Evolutionary conservation across 2,888 invertebrate genomes (phyloP).

Genomic region (Nymphalis urticae): DNA sequence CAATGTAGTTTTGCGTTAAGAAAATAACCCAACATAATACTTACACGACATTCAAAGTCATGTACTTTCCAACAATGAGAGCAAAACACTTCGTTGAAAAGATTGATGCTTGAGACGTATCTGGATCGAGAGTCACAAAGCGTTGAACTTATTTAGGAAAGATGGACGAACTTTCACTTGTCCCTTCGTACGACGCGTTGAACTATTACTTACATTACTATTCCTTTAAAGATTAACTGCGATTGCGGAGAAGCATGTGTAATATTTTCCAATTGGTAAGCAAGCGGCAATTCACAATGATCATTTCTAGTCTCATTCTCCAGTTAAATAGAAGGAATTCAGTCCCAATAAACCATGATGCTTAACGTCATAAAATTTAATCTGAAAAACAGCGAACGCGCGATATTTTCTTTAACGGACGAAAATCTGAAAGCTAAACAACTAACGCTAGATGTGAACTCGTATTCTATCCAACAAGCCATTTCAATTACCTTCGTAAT

Average conservation of each 20-base stretch:
- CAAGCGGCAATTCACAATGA: too few species aligned
- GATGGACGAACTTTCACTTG: slow-evolving; percentile 71
- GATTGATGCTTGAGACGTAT: slow-evolving; percentile 66
- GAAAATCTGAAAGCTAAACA: too few species aligned
- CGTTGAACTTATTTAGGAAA: slow-evolving; percentile 63
- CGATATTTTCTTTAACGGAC: too few species aligned
- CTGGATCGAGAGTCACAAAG: slow-evolving; percentile 63
- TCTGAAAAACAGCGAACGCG: too few species aligned
- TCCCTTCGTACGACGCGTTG: slow-evolving; percentile 61
- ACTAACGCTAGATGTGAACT: too few species aligned
- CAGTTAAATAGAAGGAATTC: too few species aligned
- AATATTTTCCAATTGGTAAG: too few species aligned
- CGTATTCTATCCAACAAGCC: too few species aligned
- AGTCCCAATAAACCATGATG: too few species aligned
- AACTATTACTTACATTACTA: slow-evolving; percentile 53
- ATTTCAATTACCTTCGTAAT: too few species aligned
- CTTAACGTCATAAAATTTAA: too few species aligned
- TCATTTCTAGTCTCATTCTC: too few species aligned
- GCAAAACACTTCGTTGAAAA: slow-evolving; percentile 56
- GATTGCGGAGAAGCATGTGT: not conserved
- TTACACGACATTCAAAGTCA: slow-evolving; percentile 37
- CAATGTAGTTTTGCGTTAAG: slow-evolving; percentile 36
- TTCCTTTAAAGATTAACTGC: slow-evolving; percentile 36
- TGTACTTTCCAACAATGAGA: slow-evolving; percentile 58
- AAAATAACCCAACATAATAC: slow-evolving; percentile 38